Evolutionary conservation across 2,888 invertebrate species (phyloP).

Genomic region (Dolichomitus sp.): DNA sequence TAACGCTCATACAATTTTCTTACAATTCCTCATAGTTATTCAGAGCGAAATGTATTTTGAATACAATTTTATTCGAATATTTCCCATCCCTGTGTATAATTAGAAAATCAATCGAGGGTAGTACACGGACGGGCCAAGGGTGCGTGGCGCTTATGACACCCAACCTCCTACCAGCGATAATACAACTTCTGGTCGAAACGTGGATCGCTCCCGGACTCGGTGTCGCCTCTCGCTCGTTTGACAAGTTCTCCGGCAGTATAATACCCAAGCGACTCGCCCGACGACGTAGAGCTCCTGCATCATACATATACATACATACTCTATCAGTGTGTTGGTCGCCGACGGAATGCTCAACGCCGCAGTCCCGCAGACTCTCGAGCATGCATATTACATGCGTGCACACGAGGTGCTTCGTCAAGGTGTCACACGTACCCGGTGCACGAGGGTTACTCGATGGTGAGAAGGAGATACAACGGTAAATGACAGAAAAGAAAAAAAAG

Average conservation of each 20-base stretch:
- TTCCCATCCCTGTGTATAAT: constrained; percentile 28
- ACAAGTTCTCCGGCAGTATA: constrained; percentile 34
- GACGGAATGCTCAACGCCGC: constrained; percentile 40
- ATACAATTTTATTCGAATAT: too few relatives aligned
- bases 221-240: constrained; percentile 45
- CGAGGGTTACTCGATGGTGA: constrained; percentile 48
- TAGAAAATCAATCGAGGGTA: constrained; percentile 55
- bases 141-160: constrained; percentile 49
- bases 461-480: constrained; percentile 37
- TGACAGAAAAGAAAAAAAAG: constrained; percentile 29
- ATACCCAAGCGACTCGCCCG: constrained; percentile 7
- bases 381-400: constrained; percentile 74
- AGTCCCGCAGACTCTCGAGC: constrained; percentile 46
- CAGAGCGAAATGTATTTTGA: too few relatives aligned
- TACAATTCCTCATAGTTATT: too few relatives aligned
- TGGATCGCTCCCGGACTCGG: constrained; percentile 4
- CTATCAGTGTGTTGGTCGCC: constrained; percentile 32
- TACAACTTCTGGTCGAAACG: constrained; percentile 40
- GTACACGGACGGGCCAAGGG: constrained; percentile 1
- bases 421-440: constrained; percentile 47
- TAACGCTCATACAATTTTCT: too few relatives aligned
- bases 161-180: constrained; percentile 45
- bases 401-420: constrained; percentile 58
- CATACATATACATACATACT: constrained; percentile 10
- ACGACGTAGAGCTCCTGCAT: constrained; percentile 46